A percentile compares a stretch with the other conserved stretches of the same genome.
These are phyloP conservation scores for Cotesia typhae DNA, from an alignment of 1,140 invertebrate genomes.

Conservation along the genomic window DNA sequence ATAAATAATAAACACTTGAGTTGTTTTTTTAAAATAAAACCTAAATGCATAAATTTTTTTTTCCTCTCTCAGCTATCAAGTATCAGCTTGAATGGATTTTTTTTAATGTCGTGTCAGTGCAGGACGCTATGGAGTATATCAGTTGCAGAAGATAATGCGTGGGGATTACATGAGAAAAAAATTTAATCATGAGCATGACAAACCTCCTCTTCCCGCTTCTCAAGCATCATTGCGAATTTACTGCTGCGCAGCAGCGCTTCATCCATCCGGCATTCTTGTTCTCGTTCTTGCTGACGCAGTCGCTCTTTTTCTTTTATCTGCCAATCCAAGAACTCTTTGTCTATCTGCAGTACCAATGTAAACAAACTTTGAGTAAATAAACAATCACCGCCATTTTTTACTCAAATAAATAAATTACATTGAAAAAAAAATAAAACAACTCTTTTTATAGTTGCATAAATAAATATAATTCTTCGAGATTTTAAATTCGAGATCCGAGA, in stretches of 20 bases:
- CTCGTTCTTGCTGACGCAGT: slow-evolving; percentile 68
- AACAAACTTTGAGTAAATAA: slow-evolving; percentile 21
- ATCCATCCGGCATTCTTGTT: slow-evolving; percentile 70
- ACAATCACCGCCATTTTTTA: slow-evolving; percentile 1
- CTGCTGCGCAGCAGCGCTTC: slow-evolving; percentile 72
- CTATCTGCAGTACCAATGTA: slow-evolving; percentile 69
- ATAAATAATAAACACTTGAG: too few species aligned
- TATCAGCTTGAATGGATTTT: too few species aligned
- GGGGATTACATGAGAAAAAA: slow-evolving; percentile 14
- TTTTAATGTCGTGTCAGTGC: slow-evolving; percentile 51
- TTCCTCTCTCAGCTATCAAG: too few species aligned
- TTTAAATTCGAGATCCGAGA: too few species aligned
- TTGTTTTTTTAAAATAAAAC: too few species aligned
- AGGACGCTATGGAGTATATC: too few species aligned
- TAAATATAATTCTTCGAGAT: not conserved
- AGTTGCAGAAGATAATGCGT: not conserved
- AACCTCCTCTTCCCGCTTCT: slow-evolving; percentile 72
- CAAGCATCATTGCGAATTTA: slow-evolving; percentile 69
- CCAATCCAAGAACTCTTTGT: slow-evolving; percentile 76
- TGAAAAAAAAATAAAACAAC: too few species aligned
- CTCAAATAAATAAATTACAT: not conserved
- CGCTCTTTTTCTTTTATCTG: slow-evolving; percentile 80
- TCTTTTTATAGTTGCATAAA: too few species aligned
- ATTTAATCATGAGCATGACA: slow-evolving; percentile 33
- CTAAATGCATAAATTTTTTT: too few species aligned